Evolutionary conservation across 2,113 vertebrate genomes (phyloP).

Genomic region (Centropus bengalensis): DNA sequence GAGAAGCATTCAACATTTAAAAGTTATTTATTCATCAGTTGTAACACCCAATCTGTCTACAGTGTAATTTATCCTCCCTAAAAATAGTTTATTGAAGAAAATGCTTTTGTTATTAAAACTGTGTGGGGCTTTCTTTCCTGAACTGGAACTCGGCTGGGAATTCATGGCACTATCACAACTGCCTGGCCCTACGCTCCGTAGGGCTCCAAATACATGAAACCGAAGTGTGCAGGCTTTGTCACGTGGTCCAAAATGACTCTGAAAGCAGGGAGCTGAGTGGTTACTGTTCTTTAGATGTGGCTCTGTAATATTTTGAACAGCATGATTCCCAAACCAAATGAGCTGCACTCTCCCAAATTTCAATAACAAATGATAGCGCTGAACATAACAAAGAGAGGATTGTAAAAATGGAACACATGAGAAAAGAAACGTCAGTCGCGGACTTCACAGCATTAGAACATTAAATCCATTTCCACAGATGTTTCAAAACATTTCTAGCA

Average conservation of each 20-base stretch:
- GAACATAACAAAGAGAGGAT: not conserved
- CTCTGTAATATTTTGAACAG: constrained; percentile 31
- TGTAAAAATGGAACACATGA: not conserved
- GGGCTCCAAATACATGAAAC: not conserved
- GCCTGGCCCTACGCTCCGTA: not conserved
- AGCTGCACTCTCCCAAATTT: not conserved
- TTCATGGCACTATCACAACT: not conserved
- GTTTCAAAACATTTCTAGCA: not conserved
- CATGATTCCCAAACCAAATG: not conserved
- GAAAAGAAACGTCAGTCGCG: not conserved
- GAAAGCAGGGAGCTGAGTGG: not conserved
- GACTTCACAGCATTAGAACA: not conserved
- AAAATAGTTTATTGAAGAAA: not conserved
- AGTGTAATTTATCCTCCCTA: not conserved
- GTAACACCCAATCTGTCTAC: not conserved
- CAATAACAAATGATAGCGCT: not conserved
- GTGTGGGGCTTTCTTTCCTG: not conserved
- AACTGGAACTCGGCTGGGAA: not conserved
- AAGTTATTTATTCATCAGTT: not conserved
- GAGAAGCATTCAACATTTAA: fast-evolving
- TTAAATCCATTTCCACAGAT: not conserved
- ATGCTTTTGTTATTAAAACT: not conserved
- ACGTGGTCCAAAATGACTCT: not conserved
- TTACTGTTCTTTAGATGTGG: constrained; percentile 7
- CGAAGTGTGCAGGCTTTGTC: not conserved